Evolutionary conservation across 2,888 invertebrate species (phyloP), one percentile per base, ranked within the genome.

Genomic region (Tinea pellionella): DNA sequence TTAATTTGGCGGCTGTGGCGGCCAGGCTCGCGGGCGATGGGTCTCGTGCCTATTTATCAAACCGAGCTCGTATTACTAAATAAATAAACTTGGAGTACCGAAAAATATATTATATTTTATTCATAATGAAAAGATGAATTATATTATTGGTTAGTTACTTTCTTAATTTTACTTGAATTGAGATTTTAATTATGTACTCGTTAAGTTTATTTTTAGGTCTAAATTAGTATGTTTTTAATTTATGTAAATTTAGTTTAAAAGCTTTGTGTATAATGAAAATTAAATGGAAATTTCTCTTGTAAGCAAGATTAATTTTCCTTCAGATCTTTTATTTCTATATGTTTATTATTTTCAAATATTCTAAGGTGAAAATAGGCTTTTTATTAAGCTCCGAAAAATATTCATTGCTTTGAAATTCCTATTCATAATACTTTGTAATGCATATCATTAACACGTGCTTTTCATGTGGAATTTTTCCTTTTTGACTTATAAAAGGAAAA

Each of bases 1-100:
- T 61, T 68, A 68, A 68, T 68, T 68, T 65, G 66, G 65, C 62
- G 63, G 65, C 64, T 61, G 56, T 61, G 60, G 62, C 59, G 32
- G 60, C 37, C 60, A 16, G 32, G 37, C 43, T 59, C 19, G 59
- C 59, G 59, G 59, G 24, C 59, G 59, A 59, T 59, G 61, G 56
- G 56, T 61, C 59, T 47, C 37, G 43, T 61, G 61, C 53, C 61
- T 63, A 63, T 63, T 63, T 63, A 63, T 64, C 62, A 62, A 51
- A 59, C 42, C 53, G 53, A 18, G n/a, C 11, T 53, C 53, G 53
- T 53, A 53, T 53, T 53, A n/a, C 53, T 24, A 24, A 53, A 53
- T 53, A 53, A 53, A 53, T 53, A 53, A 53, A 37, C 37, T 37
- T 2, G 37, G 37, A 12, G 9, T 6, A 6, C 3, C 37, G 37